Conservation (phyloP, 2,113 vertebrate genomes). For the Gila orcuttii region DNA sequence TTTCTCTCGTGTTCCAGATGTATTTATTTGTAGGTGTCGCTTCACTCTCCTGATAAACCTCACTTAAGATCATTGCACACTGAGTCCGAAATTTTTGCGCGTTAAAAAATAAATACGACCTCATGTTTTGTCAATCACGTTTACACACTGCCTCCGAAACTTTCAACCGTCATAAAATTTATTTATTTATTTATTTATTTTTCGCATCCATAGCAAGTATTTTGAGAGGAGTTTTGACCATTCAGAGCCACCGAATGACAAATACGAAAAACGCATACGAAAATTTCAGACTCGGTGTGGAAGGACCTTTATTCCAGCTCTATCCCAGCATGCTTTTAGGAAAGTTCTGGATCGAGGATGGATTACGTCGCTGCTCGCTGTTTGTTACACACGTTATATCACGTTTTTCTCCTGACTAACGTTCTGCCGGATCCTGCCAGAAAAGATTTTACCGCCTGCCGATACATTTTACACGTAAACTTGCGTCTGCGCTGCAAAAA, state of each 20-base stretch:
- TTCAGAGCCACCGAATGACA: too few species aligned
- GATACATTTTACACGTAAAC: background rate
- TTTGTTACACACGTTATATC: background rate
- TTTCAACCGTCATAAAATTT: too few species aligned
- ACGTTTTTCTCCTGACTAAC: background rate
- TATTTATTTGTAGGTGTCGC: background rate
- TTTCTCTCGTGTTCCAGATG: background rate
- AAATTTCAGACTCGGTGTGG: too few species aligned
- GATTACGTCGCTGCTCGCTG: background rate
- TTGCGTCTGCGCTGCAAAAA: background rate
- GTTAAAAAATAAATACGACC: too few species aligned
- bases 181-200: too few species aligned
- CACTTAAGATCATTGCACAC: slow-evolving; percentile 63
- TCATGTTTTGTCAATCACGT: too few species aligned
- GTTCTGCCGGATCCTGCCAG: too few species aligned
- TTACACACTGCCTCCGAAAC: too few species aligned
- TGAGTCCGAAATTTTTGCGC: too few species aligned
- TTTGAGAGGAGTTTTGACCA: too few species aligned
- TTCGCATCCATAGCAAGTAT: too few species aligned
- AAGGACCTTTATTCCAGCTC: slow-evolving; percentile 79
- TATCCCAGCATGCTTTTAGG: slow-evolving; percentile 85
- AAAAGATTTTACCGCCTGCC: background rate
- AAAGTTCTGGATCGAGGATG: background rate
- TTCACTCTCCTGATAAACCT: slow-evolving; percentile 33
- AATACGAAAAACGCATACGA: too few species aligned